Conservation (phyloP, 2,113 vertebrate species). For the Scophthalmus maximus region DNA sequence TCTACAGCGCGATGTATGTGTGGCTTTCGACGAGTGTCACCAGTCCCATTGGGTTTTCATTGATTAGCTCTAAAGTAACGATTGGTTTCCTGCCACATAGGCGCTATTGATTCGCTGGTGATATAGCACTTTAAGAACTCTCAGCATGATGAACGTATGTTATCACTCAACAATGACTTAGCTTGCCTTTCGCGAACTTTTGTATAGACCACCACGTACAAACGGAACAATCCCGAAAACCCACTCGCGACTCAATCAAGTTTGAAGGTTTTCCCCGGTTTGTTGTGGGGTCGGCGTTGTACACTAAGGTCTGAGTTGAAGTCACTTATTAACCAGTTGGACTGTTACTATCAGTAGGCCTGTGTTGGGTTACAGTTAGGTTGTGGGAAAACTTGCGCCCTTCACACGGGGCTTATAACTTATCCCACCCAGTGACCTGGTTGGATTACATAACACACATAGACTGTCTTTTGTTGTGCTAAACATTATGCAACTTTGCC, state of each 20-base stretch:
- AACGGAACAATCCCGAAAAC: too few species aligned
- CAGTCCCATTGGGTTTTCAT: background rate
- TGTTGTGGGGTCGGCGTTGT: background rate
- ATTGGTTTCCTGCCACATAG: background rate
- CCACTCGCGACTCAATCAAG: too few species aligned
- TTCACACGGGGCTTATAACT: slow-evolving; percentile 7
- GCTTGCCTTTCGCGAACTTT: too few species aligned
- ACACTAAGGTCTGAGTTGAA: background rate
- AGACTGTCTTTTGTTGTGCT: slow-evolving; percentile 18
- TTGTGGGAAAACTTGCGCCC: background rate
- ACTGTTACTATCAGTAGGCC: background rate
- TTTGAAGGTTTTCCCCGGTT: too few species aligned
- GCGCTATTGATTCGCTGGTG: background rate
- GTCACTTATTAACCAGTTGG: background rate
- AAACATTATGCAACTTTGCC: slow-evolving; percentile 32
- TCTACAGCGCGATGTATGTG: slow-evolving; percentile 45
- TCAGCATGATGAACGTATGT: background rate
- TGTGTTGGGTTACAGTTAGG: background rate
- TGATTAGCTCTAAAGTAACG: background rate
- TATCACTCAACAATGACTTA: too few species aligned
- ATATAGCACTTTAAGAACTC: background rate
- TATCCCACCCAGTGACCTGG: background rate
- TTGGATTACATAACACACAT: slow-evolving; percentile 6
- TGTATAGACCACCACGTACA: too few species aligned
- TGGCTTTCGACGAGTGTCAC: slow-evolving; percentile 9